A percentile compares a stretch with the other conserved stretches of the same genome.
These are phyloP conservation scores for Litoditis marina DNA, from an alignment of 2,888 invertebrate species.

Conservation along the genomic window DNA sequence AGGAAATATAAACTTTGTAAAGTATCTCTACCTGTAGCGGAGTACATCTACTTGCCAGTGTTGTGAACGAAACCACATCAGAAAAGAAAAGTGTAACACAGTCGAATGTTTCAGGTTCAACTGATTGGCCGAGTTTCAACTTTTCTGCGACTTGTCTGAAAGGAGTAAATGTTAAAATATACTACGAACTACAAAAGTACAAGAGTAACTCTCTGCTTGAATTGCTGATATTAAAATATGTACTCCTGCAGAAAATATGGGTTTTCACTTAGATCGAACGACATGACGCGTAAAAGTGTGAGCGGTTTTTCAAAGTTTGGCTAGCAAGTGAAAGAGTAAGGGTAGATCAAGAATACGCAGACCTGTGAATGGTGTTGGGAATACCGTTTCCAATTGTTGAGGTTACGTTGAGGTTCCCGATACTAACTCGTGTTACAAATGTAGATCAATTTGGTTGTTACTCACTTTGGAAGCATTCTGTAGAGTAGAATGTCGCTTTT, in stretches of 20 bases:
- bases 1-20: not conserved
- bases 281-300: too few species aligned
- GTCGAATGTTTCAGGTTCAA: conserved; percentile 51
- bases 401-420: too few species aligned
- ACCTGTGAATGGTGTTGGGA: too few species aligned
- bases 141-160: conserved; percentile 53
- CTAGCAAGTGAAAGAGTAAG: too few species aligned
- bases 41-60: conserved; percentile 48
- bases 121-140: conserved; percentile 49
- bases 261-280: not conserved
- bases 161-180: not conserved
- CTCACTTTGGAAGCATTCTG: conserved; percentile 52
- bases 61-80: conserved; percentile 54
- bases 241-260: not conserved
- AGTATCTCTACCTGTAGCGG: conserved; percentile 38
- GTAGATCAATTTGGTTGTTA: not conserved
- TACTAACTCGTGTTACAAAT: too few species aligned
- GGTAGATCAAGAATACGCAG: too few species aligned
- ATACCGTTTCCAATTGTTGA: too few species aligned
- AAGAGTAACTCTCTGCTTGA: too few species aligned
- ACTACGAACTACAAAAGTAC: too few species aligned
- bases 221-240: too few species aligned
- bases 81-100: conserved; percentile 55
- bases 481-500: conserved; percentile 52
- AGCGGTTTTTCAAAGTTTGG: too few species aligned